Conservation (phyloP, 2,888 invertebrate species). For the Dolichopus griseipennis region DNA sequence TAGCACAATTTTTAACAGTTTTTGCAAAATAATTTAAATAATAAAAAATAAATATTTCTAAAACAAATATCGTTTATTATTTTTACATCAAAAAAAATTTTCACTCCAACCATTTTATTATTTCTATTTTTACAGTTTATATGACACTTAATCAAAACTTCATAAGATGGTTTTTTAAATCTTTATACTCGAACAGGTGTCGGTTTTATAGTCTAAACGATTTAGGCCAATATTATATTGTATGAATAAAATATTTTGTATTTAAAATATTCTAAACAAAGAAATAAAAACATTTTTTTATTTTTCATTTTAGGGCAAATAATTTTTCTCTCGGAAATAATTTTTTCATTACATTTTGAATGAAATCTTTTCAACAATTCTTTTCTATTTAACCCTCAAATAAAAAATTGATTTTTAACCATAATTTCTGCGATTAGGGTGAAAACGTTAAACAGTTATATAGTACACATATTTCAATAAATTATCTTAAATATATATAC, state of each 20-base stretch:
- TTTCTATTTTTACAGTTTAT: too few species aligned
- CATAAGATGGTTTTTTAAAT: not conserved
- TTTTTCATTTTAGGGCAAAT: not conserved
- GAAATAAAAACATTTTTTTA: too few species aligned
- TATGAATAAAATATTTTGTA: not conserved
- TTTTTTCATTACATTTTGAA: not conserved
- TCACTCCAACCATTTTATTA: too few species aligned
- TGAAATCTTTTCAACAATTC: not conserved
- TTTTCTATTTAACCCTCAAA: constrained; percentile 12
- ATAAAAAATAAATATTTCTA: too few species aligned
- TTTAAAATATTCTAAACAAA: not conserved
- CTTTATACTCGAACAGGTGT: constrained; percentile 28
- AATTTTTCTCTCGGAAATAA: not conserved
- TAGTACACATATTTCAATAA: too few species aligned
- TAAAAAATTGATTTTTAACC: not conserved
- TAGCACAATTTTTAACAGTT: too few species aligned
- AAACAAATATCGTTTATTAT: too few species aligned
- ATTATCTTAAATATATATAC: too few species aligned
- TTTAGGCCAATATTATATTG: not conserved
- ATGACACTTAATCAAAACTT: not conserved
- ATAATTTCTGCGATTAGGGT: not conserved
- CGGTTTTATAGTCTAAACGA: constrained; percentile 24
- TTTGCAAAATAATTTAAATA: too few species aligned
- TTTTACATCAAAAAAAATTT: too few species aligned
- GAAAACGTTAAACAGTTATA: not conserved